Evolutionary conservation across 2,888 invertebrate species (phyloP), one percentile per base, ranked within the genome.

Genomic region (Adela reaumurella): DNA sequence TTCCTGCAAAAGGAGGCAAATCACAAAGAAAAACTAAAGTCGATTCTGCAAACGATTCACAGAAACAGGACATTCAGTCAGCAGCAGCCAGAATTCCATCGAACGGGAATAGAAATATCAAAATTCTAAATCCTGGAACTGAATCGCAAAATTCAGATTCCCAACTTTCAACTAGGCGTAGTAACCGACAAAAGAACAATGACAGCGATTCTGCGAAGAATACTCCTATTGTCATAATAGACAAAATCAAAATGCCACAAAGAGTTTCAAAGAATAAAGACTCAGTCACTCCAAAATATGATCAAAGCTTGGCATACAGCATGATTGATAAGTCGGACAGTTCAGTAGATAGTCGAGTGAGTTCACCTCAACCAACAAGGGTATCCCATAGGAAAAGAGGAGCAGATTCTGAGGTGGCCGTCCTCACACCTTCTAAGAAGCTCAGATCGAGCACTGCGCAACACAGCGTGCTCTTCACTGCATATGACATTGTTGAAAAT

Each of bases 401-500:
- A n/a, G n/a, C 11, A 35, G 35, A 8, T 14, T 3, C 35, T 3
- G 35, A 35, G 14, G 35, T 24, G 24, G 35, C 14, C 3, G 14
- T 11, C 35, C 8, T 8, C 8, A 35, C 35, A 3, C 35, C 35
- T 8, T 11, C 35, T 3, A 35, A 35, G 35, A 35, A 11, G 35
- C 35, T 11, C n/a, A 8, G 35, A 35, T 4, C 35, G 11, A 24
- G 8, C 24, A 14, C 35, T 8, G 14, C n/a, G n/a, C n/a, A n/a
- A n/a, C n/a, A n/a, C n/a, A n/a, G n/a, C n/a, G 70, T 78, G 1
- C 54, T 77, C 35, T 71, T 76, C 47, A 76, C 77, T 0, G 72
- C 74, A 1, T 74, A 74, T 49, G 65, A 72, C 2, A 57, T 56
- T 49, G 63, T 67, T 24, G 66, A 68, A 55, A 68, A 72, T 3